These are phyloP conservation scores for Sylvilagus bachmani DNA, from an alignment of 2,113 vertebrate species.

Conservation along the genomic window DNA sequence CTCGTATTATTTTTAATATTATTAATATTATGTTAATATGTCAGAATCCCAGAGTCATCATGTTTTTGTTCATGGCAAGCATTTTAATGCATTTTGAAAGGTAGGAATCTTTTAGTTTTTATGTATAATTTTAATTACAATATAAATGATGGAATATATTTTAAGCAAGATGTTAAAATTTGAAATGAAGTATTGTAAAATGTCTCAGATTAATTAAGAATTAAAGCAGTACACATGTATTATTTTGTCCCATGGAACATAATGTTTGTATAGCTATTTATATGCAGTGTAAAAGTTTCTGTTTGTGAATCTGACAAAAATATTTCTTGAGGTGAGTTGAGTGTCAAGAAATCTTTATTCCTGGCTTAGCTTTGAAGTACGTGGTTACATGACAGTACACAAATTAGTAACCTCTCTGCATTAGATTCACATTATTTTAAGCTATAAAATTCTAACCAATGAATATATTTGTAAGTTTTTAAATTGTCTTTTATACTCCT, in stretches of 20 bases:
- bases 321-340: not conserved
- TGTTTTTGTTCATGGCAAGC: not conserved
- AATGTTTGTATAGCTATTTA: not conserved
- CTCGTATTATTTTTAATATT: conserved; percentile 22
- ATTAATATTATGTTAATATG: conserved; percentile 62
- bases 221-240: not conserved
- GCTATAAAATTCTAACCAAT: not conserved
- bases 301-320: not conserved
- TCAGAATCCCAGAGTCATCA: not conserved
- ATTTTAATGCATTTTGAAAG: conserved; percentile 60
- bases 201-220: conserved; percentile 26
- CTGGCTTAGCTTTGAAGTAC: not conserved
- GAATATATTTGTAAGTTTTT: not conserved
- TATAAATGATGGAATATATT: not conserved
- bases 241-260: not conserved
- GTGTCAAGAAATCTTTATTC: not conserved
- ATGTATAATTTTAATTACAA: conserved; percentile 62
- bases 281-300: not conserved
- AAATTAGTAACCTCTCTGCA: not conserved
- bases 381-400: not conserved
- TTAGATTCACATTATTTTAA: not conserved
- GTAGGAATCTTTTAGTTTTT: conserved; percentile 23
- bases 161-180: conserved; percentile 54
- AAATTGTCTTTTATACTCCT: not conserved
- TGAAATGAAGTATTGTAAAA: conserved; percentile 46